These are phyloP conservation scores for Megaleporinus macrocephalus DNA, from an alignment of 2,113 vertebrate species.

Conservation along the genomic window DNA sequence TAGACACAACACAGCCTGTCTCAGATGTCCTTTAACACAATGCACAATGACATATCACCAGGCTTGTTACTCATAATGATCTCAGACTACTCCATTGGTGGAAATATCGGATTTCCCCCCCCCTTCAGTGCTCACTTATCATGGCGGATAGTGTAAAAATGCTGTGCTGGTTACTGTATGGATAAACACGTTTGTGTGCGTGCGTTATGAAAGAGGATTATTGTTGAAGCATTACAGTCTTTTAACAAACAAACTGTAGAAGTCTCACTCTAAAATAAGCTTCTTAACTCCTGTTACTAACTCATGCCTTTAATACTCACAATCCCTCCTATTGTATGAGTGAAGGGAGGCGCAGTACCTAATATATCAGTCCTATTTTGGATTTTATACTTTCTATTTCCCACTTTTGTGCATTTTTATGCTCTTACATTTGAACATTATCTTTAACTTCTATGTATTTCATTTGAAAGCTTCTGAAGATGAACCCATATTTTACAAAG, in stretches of 20 bases:
- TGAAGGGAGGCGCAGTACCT: neutral
- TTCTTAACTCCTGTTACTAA: constrained; percentile 30
- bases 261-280: constrained; percentile 38
- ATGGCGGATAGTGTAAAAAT: constrained; percentile 27
- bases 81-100: neutral
- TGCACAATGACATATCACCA: constrained; percentile 17
- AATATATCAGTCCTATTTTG: neutral
- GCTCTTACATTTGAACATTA: neutral
- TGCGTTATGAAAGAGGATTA: constrained; percentile 43
- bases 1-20: neutral
- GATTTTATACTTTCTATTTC: neutral
- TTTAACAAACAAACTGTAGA: constrained; percentile 30
- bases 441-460: too few species aligned
- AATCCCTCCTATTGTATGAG: neutral
- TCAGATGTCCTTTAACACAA: constrained; percentile 13
- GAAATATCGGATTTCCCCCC: constrained; percentile 19
- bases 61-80: neutral
- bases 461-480: too few species aligned
- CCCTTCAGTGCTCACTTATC: constrained; percentile 5
- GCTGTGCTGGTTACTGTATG: neutral
- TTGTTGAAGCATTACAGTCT: constrained; percentile 13
- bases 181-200: neutral
- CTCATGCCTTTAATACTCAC: constrained; percentile 11
- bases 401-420: neutral
- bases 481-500: too few species aligned